These are phyloP conservation scores for Amblyjoppa proteus DNA, from an alignment of 2,888 invertebrate species.

Conservation along the genomic window DNA sequence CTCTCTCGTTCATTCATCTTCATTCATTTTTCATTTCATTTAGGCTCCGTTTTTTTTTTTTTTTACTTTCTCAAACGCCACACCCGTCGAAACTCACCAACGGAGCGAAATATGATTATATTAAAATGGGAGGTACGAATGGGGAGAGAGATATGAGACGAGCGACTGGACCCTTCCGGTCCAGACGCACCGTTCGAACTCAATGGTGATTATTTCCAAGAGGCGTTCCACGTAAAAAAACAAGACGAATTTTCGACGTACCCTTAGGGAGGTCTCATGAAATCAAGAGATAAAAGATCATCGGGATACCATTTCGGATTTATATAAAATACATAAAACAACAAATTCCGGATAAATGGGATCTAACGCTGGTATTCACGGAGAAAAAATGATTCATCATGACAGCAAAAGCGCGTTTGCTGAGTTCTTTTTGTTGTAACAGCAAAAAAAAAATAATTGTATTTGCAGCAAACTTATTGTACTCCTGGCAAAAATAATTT, in stretches of 20 bases:
- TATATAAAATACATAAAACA: too few relatives aligned
- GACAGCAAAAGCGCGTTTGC: too few relatives aligned
- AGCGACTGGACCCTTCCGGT: slow-evolving; percentile 41
- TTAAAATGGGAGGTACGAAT: slow-evolving; percentile 22
- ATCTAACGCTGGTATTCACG: too few relatives aligned
- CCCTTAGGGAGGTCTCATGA: too few relatives aligned
- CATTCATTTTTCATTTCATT: slow-evolving; percentile 20
- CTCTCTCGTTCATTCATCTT: slow-evolving; percentile 15
- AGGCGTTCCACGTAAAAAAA: not conserved
- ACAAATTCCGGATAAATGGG: too few relatives aligned
- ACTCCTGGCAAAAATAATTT: too few relatives aligned
- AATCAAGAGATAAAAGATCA: too few relatives aligned
- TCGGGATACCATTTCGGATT: too few relatives aligned
- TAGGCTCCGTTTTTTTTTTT: slow-evolving; percentile 18
- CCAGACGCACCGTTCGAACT: slow-evolving; percentile 24
- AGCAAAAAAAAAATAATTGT: too few relatives aligned
- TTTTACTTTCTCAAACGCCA: slow-evolving; percentile 23
- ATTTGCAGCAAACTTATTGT: too few relatives aligned
- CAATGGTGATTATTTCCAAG: not conserved
- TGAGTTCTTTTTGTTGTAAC: too few relatives aligned
- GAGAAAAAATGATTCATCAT: too few relatives aligned
- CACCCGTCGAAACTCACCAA: slow-evolving; percentile 12
- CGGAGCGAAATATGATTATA: slow-evolving; percentile 50
- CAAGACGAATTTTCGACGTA: not conserved
- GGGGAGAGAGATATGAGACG: slow-evolving; percentile 34